These are phyloP conservation scores for Cassiopea xamachana DNA, from an alignment of 30 jellyfish, hydroid and myxozoan genomes.

Conservation along the genomic window DNA sequence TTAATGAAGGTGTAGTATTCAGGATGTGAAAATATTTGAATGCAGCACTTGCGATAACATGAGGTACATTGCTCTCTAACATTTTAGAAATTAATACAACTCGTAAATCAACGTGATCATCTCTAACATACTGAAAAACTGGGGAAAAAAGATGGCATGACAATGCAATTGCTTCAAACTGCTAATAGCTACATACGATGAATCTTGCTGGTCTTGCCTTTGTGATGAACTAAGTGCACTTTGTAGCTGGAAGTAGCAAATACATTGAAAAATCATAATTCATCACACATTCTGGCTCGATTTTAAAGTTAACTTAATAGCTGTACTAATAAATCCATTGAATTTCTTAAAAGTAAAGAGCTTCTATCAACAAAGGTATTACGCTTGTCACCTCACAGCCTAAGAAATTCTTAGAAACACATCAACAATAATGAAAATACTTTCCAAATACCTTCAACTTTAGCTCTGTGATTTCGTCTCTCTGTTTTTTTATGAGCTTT, in stretches of 20 bases:
- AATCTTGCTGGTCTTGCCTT: not conserved
- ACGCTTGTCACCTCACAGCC: not conserved
- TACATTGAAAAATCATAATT: no score
- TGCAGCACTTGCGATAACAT: no score
- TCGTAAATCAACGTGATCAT: no score
- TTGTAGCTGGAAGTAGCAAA: not conserved
- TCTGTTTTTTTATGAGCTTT: slow-evolving; percentile 35
- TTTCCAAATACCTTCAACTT: slow-evolving; percentile 45
- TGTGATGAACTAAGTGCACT: not conserved
- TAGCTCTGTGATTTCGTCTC: slow-evolving; percentile 58
- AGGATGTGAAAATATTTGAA: no score
- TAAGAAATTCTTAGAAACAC: not conserved
- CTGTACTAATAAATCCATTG: not conserved
- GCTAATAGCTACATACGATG: not conserved
- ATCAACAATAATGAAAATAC: no score
- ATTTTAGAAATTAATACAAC: no score
- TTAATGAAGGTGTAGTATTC: no score
- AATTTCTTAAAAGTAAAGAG: not conserved
- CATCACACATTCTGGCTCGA: not conserved
- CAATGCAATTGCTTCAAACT: no score
- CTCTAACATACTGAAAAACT: no score
- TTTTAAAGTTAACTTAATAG: not conserved
- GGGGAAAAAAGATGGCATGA: no score
- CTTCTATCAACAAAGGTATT: no score
- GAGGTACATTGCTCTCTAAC: no score